Base-by-base conservation (phyloP, 2,113 vertebrate genomes). In the Tragelaphus strepsiceros region DNA sequence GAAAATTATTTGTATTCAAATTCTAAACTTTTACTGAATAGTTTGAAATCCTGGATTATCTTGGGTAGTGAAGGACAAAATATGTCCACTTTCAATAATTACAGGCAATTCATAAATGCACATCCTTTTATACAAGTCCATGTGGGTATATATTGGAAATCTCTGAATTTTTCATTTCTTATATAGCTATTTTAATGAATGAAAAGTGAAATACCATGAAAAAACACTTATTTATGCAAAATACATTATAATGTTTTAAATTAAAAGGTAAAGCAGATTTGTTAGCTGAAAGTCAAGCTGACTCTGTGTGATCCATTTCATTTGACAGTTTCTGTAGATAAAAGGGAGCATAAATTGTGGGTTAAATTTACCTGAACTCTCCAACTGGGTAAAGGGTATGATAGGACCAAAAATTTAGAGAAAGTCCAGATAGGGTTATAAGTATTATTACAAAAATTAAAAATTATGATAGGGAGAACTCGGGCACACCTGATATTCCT, bases 1-100 rank as follows among this genome's bases (percentile, higher is more conserved):
- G 46, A 84, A 9, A 97, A 74, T 93, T 96, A 61, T 93, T 94
- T 97, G 24, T 32, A 84, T 94, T 97, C 14, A 89, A 5, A 91
- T 92, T 94, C 12, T 87, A 86, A 94, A 46, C 5, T 14, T 83
- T 94, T 94, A 87, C 61, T 91, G 87, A 96, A 92, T 84, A 86
- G 2, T 84, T 97, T 96, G 22, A 80, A 93, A 67, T 5, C 21
- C 2, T 94, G 8, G 2, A 83, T 95, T 94, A 93, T 87, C 17
- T 90, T 86, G 28, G 8, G 4, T 88, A 88, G 51, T 91, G 80
- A 94, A 91, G 51, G 9, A 46, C 4, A 94, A 83, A 90, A 54
- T 93, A 54, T 74, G 8, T 17, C 2, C 86, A 39, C 39, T 91
- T 91, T 93, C 11, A 74, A 32, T 84, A 59, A 53, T 93, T 84